These are phyloP conservation scores for Ianthella basta DNA, from an alignment of 37 sponge, comb jelly and placozoan species.

Conservation along the genomic window DNA sequence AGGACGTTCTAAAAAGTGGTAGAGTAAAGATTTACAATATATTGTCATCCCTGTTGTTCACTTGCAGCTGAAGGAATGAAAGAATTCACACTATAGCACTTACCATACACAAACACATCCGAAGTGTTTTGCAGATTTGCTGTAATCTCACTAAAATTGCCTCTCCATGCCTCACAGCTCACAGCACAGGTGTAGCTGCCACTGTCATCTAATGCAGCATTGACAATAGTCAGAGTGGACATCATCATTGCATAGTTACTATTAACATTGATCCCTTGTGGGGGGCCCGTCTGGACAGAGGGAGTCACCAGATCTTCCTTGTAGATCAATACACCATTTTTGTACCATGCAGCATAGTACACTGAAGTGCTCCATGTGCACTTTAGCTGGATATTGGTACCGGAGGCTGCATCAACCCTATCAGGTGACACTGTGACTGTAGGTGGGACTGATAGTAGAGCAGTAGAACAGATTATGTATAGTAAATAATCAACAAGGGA, in stretches of 20 bases:
- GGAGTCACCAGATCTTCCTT: neutral
- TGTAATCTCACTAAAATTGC: neutral
- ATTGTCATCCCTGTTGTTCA: too few species aligned
- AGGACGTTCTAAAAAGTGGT: too few species aligned
- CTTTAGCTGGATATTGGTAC: neutral
- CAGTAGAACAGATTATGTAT: too few species aligned
- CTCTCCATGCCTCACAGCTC: neutral
- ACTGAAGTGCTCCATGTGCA: neutral
- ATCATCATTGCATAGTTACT: neutral
- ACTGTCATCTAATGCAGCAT: neutral
- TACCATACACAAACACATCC: neutral
- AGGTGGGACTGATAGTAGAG: too few species aligned
- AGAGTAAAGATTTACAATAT: too few species aligned
- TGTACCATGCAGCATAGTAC: conserved; percentile 17
- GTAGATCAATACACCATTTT: neutral
- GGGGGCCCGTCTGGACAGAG: neutral
- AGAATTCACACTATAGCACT: neutral
- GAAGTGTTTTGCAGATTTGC: neutral
- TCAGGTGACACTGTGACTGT: too few species aligned
- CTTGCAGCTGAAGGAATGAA: too few species aligned
- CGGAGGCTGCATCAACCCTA: neutral
- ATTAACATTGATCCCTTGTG: neutral
- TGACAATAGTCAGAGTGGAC: conserved; percentile 13
- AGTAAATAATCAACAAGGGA: too few species aligned
- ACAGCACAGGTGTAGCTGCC: conserved; percentile 30